Base-by-base conservation (phyloP, 2,888 invertebrate genomes). In the Drosophila testacea region DNA sequence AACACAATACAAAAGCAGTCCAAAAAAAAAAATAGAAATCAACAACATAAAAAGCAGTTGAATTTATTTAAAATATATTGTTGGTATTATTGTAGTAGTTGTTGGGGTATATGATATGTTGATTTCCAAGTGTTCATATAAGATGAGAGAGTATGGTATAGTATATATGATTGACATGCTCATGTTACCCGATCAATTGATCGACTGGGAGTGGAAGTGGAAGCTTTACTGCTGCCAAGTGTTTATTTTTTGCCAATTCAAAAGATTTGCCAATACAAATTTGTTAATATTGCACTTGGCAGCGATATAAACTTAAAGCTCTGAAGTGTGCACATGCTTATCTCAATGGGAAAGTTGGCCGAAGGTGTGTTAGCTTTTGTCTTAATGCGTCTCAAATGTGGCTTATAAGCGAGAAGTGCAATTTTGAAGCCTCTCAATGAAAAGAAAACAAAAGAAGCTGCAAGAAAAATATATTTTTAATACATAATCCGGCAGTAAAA, bases 231-330 rank as follows among this genome's bases (percentile, higher is more conserved):
- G 56, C 61, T 32, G 54, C 55, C 65, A 74, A 78, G 77, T 77
- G 75, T 77, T 74, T 74, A 50, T 42, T 70, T 70, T 16, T 41
- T 57, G 50, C 3, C 36, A 51, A 39, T 44, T 46, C 16, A 2
- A 61, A 54, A 74, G 55, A 69, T 69, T 73, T 69, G 65, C 52
- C 27, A 54, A 48, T 52, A 50, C 36, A 44, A 66, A 44, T 63
- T 66, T 66, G 60, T 70, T 67, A 66, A 74, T 69, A 77, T 50
- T 73, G 79, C 71, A 79, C 77, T 76, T 76, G 73, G 67, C 55
- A n/a, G 39, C 48, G 11, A 7, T 62, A 62, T 47, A 16, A 70
- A 51, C 44, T 44, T 54, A 52, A 42, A 30, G 16, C 41, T 13
- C 22, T 77, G 13, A 73, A 75, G 75, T 73, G 68, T 36, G 10